A percentile compares a stretch with the other conserved stretches of the same genome.
phyloP scores from a whole-genome alignment of 92 coral and sea anemone species.

The Meandrina meandrites region DNA sequence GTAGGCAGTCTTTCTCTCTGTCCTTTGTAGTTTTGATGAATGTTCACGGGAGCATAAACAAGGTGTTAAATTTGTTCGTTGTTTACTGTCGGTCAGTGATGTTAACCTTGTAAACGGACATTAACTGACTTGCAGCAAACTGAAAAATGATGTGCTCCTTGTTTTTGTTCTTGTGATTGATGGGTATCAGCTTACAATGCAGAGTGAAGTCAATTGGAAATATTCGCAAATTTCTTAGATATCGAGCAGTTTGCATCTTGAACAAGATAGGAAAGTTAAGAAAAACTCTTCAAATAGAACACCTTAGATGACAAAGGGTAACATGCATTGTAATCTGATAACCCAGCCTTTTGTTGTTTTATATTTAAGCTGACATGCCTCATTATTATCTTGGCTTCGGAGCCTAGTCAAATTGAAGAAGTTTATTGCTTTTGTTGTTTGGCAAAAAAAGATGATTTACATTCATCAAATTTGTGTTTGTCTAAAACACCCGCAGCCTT shows the following conservation, averaged over 20 bases:
- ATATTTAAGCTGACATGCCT: constrained; percentile 42
- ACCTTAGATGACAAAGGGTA: neutral
- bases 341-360: constrained; percentile 10
- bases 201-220: neutral
- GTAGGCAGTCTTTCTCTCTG: constrained; percentile 70
- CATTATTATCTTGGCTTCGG: neutral
- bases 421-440: neutral
- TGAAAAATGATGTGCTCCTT: constrained; percentile 18
- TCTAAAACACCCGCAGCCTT: neutral
- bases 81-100: constrained; percentile 23
- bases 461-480: neutral
- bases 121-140: constrained; percentile 18
- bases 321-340: constrained; percentile 19
- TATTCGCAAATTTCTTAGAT: neutral
- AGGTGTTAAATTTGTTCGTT: constrained; percentile 24
- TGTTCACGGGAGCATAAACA: constrained; percentile 28
- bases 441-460: neutral
- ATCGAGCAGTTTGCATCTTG: neutral
- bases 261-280: neutral
- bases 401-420: neutral
- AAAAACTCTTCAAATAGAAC: neutral
- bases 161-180: constrained; percentile 29
- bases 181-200: constrained; percentile 36
- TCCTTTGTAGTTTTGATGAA: neutral
- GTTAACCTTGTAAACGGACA: neutral